Conservation (phyloP, 2,113 vertebrate species). For the Rattus rattus region DNA sequence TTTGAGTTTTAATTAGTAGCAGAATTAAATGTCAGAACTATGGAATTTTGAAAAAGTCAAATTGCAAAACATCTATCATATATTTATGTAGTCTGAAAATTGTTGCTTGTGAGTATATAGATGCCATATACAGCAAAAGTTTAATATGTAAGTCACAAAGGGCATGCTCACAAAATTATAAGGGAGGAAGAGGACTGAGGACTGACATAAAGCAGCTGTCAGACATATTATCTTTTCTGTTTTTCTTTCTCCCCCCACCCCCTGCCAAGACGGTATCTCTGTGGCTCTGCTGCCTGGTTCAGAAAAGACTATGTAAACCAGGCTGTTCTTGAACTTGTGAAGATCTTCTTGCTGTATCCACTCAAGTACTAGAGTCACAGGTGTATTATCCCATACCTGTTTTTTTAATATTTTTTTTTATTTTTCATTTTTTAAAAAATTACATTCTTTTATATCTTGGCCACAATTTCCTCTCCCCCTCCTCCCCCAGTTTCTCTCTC, state of each 20-base stretch:
- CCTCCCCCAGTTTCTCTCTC: not conserved
- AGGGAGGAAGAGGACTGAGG: not conserved
- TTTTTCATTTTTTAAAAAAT: not conserved
- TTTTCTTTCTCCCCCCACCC: not conserved
- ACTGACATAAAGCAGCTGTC: not conserved
- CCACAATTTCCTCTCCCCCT: not conserved
- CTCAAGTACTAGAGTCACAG: not conserved
- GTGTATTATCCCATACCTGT: not conserved
- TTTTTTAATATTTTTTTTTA: constrained; percentile 1
- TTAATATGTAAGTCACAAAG: constrained; percentile 1
- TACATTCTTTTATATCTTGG: not conserved
- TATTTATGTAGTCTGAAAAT: constrained; percentile 48
- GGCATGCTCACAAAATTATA: constrained; percentile 25
- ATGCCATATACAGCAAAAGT: not conserved
- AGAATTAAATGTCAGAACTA: constrained; percentile 53
- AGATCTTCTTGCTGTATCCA: not conserved
- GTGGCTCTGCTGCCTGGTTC: not conserved
- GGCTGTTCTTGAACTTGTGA: not conserved
- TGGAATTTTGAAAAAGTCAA: not conserved
- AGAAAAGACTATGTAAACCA: not conserved
- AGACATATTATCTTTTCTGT: not conserved
- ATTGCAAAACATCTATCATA: not conserved
- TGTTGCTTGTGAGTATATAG: constrained; percentile 3
- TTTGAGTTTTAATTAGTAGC: not conserved
- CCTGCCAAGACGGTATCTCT: not conserved